A percentile compares a stretch with the other conserved stretches of the same genome.
Conservation (phyloP, 2,888 invertebrate genomes). For the Himalopsyche japonica region DNA sequence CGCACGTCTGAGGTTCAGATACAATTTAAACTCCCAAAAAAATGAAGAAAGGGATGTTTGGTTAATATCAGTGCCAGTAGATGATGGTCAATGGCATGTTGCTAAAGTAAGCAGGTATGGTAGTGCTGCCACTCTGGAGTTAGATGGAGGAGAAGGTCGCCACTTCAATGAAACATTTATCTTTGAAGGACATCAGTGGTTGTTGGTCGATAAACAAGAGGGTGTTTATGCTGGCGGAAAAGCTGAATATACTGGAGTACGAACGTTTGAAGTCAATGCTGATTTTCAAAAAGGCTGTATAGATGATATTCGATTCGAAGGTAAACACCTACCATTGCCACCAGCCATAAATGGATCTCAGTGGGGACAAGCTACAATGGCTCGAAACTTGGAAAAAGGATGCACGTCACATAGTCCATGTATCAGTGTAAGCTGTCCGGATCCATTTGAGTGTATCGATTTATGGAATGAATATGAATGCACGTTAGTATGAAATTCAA, state of each 20-base stretch:
- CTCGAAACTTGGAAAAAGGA: conserved; percentile 53
- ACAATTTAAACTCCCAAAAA: conserved; percentile 55
- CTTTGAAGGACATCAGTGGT: conserved; percentile 53
- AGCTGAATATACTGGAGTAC: conserved; percentile 54
- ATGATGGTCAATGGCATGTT: conserved; percentile 62
- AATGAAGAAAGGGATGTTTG: conserved; percentile 54
- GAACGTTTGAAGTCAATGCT: conserved; percentile 53
- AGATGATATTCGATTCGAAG: conserved; percentile 51
- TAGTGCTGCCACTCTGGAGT: conserved; percentile 53
- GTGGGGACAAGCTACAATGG: conserved; percentile 55
- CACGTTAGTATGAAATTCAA: conserved; percentile 49
- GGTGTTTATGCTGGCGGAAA: conserved; percentile 58
- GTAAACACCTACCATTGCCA: conserved; percentile 58
- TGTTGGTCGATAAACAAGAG: conserved; percentile 53
- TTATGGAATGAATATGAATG: conserved; percentile 64
- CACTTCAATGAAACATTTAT: conserved; percentile 53
- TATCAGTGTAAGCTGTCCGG: conserved; percentile 53
- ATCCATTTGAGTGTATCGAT: conserved; percentile 57
- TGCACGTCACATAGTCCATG: conserved; percentile 60
- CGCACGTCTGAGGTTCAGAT: conserved; percentile 50
- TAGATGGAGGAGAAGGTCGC: conserved; percentile 61
- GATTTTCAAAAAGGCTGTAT: conserved; percentile 51
- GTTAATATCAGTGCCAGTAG: conserved; percentile 52
- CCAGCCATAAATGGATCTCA: conserved; percentile 53
- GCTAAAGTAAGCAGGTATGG: conserved; percentile 54